phyloP scores from a whole-genome alignment of 92 coral and sea anemone species.

The Porites divaricata region DNA sequence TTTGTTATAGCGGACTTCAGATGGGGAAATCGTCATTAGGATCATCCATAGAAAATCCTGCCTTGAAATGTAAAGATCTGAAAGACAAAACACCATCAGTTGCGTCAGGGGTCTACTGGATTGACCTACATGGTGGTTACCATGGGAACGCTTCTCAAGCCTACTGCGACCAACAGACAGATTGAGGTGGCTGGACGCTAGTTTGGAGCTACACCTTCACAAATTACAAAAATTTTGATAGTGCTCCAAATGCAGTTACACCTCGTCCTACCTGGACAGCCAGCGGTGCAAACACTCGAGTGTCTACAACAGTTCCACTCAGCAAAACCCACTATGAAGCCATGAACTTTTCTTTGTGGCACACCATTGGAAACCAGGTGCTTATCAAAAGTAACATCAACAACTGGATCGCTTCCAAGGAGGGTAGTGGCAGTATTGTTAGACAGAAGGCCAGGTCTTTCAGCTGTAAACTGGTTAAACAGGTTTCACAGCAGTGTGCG shows the following conservation, averaged over 20 bases:
- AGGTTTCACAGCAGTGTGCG: background rate
- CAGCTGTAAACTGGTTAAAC: slow-evolving; percentile 12
- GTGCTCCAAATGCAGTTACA: slow-evolving; percentile 36
- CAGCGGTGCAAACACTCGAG: slow-evolving; percentile 17
- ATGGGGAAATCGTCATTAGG: background rate
- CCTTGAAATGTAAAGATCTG: background rate
- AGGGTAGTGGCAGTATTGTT: slow-evolving; percentile 35
- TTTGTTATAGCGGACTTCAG: no score
- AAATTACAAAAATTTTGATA: background rate
- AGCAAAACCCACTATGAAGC: slow-evolving; percentile 52
- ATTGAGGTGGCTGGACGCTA: slow-evolving; percentile 38
- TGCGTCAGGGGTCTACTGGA: slow-evolving; percentile 18
- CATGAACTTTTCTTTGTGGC: slow-evolving; percentile 36
- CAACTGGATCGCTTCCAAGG: slow-evolving; percentile 49
- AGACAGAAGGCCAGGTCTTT: slow-evolving; percentile 7
- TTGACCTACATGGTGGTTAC: slow-evolving; percentile 13
- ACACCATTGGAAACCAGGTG: slow-evolving; percentile 19
- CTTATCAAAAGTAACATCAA: slow-evolving; percentile 43
- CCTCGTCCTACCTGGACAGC: slow-evolving; percentile 48
- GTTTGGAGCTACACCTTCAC: slow-evolving; percentile 50
- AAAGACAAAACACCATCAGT: background rate
- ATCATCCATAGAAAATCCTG: background rate
- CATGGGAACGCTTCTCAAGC: slow-evolving; percentile 23
- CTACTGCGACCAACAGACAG: slow-evolving; percentile 16
- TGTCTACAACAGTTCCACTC: slow-evolving; percentile 43